Evolutionary conservation across 2,888 invertebrate species (phyloP).

Genomic region (Tineola bisselliella): DNA sequence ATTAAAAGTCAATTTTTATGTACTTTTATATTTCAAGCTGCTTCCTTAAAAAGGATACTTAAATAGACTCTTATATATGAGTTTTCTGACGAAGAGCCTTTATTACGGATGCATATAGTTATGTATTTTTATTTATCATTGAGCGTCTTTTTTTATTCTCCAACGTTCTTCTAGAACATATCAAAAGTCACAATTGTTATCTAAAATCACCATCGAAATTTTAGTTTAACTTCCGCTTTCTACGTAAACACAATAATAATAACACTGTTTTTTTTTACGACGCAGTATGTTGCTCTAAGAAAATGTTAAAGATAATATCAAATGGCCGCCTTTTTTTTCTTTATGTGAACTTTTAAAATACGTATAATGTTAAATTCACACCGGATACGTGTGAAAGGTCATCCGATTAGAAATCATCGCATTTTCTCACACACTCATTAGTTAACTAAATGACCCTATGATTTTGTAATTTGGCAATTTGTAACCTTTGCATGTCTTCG

Average conservation of each 20-base stretch:
- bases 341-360: not conserved
- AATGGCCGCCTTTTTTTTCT: not conserved
- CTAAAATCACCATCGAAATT: too few species aligned
- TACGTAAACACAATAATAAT: not conserved
- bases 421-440: not conserved
- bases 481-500: not conserved
- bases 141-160: too few species aligned
- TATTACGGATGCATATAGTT: too few species aligned
- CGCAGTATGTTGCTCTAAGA: not conserved
- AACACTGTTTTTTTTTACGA: not conserved
- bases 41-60: too few species aligned
- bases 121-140: too few species aligned
- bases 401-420: not conserved
- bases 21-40: too few species aligned
- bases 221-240: not conserved
- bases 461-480: not conserved
- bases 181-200: too few species aligned
- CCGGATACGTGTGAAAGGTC: conserved; percentile 7
- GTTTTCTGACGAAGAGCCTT: too few species aligned
- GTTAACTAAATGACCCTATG: not conserved
- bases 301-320: not conserved
- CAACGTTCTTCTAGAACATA: too few species aligned
- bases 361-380: conserved; percentile 1
- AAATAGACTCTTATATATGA: too few species aligned
- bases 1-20: too few species aligned